Base-by-base conservation (phyloP, 2,797 vertebrate species). In the Pangasius krempfi region DNA sequence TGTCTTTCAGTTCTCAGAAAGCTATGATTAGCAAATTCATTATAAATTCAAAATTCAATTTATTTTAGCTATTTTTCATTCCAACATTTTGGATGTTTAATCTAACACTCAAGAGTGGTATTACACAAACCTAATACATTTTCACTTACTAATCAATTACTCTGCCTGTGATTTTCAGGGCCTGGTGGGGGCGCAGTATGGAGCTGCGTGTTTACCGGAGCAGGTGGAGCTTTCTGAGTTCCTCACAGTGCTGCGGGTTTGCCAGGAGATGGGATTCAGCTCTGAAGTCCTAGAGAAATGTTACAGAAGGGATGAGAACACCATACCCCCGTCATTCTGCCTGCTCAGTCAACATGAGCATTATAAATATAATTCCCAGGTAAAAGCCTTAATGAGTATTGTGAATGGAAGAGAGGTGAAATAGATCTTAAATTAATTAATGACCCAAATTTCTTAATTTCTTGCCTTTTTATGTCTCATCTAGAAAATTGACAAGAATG, bases 291-390 rank as follows among this genome's bases (percentile, higher is more conserved):
- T 97, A 88, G 94, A 96, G 90, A 90, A 82, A 68, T 93, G 85
- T 37, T 97, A 97, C 92, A 88, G 68, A 62, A 94, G 95, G 85
- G 96, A 97, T 4, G 96, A 97, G 92, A 97, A 97, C 90, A 88
- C 83, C 66, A 56, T 95, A 30, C 96, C 96, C 7, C 91, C 96
- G 0, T 95, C 94, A 47, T 97, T 95, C 92, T 91, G 91, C 68
- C 83, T 90, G 22, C 50, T 85, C 33, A 84, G 27, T 68, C 40
- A 54, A 33, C 40, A 73, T 60, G 58, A 58, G n/a, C 12, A 37
- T 54, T 1, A 70, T 3, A 33, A 85, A 56, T 37, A 54, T 70
- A 70, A 85, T 37, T 85, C 66, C 16, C 88, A 87, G 85, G 91
- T 78, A 84, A 76, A 83, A 20, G n/a, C 10, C 18, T 70, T 81